phyloP scores from a whole-genome alignment of 2,113 vertebrate genomes.

The Alosa alosa region DNA sequence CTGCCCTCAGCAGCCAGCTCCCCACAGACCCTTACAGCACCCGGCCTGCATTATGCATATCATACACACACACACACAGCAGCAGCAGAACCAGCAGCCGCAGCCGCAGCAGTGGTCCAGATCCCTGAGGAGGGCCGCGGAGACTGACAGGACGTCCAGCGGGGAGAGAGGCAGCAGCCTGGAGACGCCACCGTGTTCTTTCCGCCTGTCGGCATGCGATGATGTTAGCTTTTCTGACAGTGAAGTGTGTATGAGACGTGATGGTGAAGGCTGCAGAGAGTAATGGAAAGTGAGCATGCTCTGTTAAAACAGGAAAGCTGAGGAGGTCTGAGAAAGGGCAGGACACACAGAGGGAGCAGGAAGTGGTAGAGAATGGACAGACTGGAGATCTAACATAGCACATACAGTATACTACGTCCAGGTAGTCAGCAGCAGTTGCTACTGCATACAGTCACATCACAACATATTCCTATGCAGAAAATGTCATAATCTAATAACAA shows the following conservation, averaged over 20 bases:
- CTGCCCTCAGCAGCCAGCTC: neutral
- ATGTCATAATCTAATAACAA: no score
- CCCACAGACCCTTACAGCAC: neutral
- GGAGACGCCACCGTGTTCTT: neutral
- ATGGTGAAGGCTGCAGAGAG: neutral
- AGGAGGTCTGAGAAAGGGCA: neutral
- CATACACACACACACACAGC: neutral
- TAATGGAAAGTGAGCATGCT: neutral
- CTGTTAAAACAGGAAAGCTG: neutral
- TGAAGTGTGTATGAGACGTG: neutral
- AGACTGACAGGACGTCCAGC: neutral
- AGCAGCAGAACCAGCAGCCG: neutral
- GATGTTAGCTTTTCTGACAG: neutral
- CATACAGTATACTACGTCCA: neutral
- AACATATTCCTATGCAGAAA: no score
- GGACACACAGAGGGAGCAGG: neutral
- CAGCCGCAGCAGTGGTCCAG: neutral
- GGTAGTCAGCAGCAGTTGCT: no score
- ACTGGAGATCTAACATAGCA: neutral
- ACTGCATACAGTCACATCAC: no score
- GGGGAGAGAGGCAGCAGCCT: neutral
- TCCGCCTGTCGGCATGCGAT: neutral
- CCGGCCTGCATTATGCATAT: neutral
- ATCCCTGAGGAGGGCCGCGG: neutral
- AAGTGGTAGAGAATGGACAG: neutral